A percentile compares a stretch with the other conserved stretches of the same genome.
Evolutionary conservation across 2,113 vertebrate species (phyloP).

Genomic region (Cynopterus brachyotis): DNA sequence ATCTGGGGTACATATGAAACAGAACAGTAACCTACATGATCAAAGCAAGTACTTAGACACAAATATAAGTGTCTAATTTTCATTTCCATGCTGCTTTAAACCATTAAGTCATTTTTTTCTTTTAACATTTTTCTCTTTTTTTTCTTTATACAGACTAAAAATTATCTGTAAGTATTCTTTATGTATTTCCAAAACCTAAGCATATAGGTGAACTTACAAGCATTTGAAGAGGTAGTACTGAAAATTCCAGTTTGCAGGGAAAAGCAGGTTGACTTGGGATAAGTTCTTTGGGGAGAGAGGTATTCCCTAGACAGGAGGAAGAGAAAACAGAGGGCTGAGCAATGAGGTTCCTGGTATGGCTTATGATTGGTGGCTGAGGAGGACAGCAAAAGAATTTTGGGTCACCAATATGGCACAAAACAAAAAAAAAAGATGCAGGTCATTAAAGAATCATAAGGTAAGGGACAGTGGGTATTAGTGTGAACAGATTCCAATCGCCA

Average conservation of each 20-base stretch:
- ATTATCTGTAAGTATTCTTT: not conserved
- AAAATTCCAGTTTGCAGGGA: not conserved
- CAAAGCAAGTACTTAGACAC: not conserved
- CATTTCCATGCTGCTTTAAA: not conserved
- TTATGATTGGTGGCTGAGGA: not conserved
- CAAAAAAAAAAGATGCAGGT: not conserved
- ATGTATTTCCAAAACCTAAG: not conserved
- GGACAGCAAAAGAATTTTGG: too few relatives aligned
- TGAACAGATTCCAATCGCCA: not conserved
- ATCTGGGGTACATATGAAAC: not conserved
- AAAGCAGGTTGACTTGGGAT: not conserved
- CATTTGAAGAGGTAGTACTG: not conserved
- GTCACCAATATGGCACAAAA: not conserved
- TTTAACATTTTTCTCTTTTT: not conserved
- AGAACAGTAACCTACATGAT: not conserved
- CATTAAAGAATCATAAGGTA: fast-evolving
- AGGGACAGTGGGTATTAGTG: fast-evolving
- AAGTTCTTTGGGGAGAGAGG: not conserved
- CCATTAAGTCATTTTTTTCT: not conserved
- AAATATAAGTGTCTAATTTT: not conserved
- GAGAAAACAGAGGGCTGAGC: not conserved
- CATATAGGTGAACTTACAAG: not conserved
- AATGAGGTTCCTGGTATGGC: not conserved
- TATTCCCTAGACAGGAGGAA: too few relatives aligned
- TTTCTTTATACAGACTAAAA: not conserved